A percentile compares a stretch with the other conserved stretches of the same genome.
Conservation (phyloP, 1,140 invertebrate species). For the Contarinia nasturtii region DNA sequence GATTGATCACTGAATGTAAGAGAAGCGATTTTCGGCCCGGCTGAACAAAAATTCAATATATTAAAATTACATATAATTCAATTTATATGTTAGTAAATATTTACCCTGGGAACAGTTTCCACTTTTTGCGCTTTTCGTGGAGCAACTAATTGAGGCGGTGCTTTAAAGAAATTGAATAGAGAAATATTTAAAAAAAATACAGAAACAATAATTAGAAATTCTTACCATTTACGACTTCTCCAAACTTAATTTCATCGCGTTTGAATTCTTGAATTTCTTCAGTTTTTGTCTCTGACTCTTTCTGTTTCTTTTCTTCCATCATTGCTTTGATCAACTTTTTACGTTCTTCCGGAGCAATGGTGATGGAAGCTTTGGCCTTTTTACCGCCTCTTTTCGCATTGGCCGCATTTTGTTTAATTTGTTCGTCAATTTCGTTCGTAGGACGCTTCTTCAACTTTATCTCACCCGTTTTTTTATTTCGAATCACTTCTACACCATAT, state of each 20-base stretch:
- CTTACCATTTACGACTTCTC: constrained; percentile 40
- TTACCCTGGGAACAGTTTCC: constrained; percentile 24
- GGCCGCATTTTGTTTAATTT: constrained; percentile 22
- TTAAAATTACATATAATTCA: not conserved
- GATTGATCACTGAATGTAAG: constrained; percentile 17
- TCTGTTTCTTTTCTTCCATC: constrained; percentile 19
- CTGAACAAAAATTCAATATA: constrained; percentile 10
- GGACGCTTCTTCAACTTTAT: constrained; percentile 25
- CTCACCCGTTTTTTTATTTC: constrained; percentile 26
- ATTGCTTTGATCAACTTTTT: constrained; percentile 21
- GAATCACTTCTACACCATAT: constrained; percentile 29
- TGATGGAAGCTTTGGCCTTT: constrained; percentile 10
- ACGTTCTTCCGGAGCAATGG: constrained; percentile 24
- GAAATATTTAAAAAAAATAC: no score
- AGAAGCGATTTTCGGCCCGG: constrained; percentile 30
- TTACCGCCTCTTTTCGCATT: constrained; percentile 19
- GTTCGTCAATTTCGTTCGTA: constrained; percentile 27
- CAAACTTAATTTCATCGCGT: constrained; percentile 36
- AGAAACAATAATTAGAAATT: no score
- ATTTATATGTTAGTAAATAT: constrained; percentile 1
- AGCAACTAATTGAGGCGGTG: constrained; percentile 32
- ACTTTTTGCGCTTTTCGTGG: constrained; percentile 26
- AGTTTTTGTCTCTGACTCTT: constrained; percentile 13
- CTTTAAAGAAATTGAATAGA: no score
- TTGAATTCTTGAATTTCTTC: constrained; percentile 13